Evolutionary conservation across 2,888 invertebrate species (phyloP).

Genomic region (Phasia obesa): DNA sequence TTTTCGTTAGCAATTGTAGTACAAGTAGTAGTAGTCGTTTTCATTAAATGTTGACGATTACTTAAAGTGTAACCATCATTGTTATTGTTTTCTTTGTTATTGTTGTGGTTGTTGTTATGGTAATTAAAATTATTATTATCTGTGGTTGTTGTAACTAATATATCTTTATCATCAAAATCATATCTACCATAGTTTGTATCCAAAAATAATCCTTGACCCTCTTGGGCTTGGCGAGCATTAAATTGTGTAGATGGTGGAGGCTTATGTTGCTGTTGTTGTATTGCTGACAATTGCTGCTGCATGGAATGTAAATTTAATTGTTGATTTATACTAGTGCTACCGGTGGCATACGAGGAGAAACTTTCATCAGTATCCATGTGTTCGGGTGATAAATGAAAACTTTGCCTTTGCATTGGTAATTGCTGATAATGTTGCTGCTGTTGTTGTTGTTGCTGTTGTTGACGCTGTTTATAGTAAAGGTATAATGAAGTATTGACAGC

Average conservation of each 20-base stretch:
- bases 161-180: slow-evolving; percentile 73
- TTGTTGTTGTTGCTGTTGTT: slow-evolving; percentile 76
- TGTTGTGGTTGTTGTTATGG: slow-evolving; percentile 66
- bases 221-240: slow-evolving; percentile 61
- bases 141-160: slow-evolving; percentile 66
- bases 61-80: slow-evolving; percentile 71
- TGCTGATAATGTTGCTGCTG: slow-evolving; percentile 73
- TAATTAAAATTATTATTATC: slow-evolving; percentile 57
- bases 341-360: slow-evolving; percentile 62
- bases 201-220: slow-evolving; percentile 77
- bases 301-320: slow-evolving; percentile 64
- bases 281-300: slow-evolving; percentile 58
- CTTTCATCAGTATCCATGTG: slow-evolving; percentile 80
- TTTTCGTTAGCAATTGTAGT: slow-evolving; percentile 48
- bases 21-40: slow-evolving; percentile 46
- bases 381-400: slow-evolving; percentile 68
- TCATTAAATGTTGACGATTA: slow-evolving; percentile 72
- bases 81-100: slow-evolving; percentile 69
- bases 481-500: slow-evolving; percentile 69
- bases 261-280: slow-evolving; percentile 70
- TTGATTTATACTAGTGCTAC: slow-evolving; percentile 39
- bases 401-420: slow-evolving; percentile 61
- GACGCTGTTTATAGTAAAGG: slow-evolving; percentile 76
- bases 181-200: slow-evolving; percentile 81
- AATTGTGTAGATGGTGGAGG: slow-evolving; percentile 69